These are phyloP conservation scores for Unio pictorum DNA, from an alignment of 2,888 invertebrate genomes.

Conservation along the genomic window DNA sequence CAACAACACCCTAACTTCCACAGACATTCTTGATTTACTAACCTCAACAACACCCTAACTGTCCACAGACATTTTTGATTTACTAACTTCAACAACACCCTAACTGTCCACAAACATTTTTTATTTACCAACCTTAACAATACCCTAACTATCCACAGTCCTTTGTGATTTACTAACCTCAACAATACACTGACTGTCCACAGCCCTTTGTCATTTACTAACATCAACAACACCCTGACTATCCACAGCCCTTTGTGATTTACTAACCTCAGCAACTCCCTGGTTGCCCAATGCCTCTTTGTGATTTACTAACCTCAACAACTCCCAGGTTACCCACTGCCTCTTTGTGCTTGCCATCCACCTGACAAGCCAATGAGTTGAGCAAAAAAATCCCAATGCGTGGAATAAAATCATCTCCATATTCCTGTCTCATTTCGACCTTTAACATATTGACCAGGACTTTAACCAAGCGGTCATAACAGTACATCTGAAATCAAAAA, in stretches of 20 bases:
- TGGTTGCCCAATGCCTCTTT: slow-evolving; percentile 92
- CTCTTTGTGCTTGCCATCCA: slow-evolving; percentile 92
- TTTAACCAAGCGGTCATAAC: slow-evolving; percentile 88
- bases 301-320: slow-evolving; percentile 77
- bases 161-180: background rate
- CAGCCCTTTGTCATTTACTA: background rate
- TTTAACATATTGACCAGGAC: slow-evolving; percentile 87
- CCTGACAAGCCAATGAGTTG: slow-evolving; percentile 96
- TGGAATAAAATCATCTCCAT: slow-evolving; percentile 92
- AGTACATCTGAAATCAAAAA: slow-evolving; percentile 81
- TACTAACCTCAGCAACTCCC: background rate
- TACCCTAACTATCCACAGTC: background rate
- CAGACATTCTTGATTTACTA: too few species aligned
- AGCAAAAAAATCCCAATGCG: slow-evolving; percentile 94
- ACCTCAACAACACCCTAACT: background rate
- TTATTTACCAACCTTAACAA: too few species aligned
- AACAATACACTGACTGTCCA: background rate
- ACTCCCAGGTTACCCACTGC: slow-evolving; percentile 92
- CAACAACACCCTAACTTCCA: background rate
- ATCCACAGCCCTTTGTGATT: background rate
- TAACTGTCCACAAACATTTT: too few species aligned
- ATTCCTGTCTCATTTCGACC: slow-evolving; percentile 74
- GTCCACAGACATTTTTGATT: too few species aligned
- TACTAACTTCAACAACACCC: too few species aligned
- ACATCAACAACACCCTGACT: background rate